Evolutionary conservation across 2,113 vertebrate genomes (phyloP), one percentile per base, ranked within the genome.

Genomic region (Uria aalge): DNA sequence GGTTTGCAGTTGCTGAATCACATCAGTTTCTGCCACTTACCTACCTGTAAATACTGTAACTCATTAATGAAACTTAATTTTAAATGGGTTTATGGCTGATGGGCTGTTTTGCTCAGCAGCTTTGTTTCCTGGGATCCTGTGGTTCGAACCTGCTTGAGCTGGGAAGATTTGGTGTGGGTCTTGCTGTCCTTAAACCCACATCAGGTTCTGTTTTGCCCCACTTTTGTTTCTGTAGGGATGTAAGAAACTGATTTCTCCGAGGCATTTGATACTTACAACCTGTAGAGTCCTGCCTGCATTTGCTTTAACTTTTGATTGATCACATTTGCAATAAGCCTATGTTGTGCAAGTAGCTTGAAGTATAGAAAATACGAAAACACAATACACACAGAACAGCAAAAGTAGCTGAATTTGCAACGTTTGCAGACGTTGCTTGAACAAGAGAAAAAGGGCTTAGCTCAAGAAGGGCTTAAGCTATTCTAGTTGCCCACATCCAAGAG

Each of bases 251-350:
- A 9, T 89, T 92, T 94, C 27, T 77, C n/a, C 1, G 6, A 17
- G 52, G 40, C 45, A 15, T 75, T 90, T 64, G n/a, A 19, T 88
- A 29, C 15, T 45, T 71, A 6, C 1, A 45, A 45, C 38, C 73
- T 59, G 26, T 67, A 19, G 14, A 52, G 57, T 27, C 30, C 78
- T 79, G 24, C 23, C 66, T 59, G 27, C 12, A 1, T 63, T 67
- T 50, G 3, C 55, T 83, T 47, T 47, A 59, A 3, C 1, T 50
- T 72, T 41, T 15, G 67, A 23, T 78, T 0, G 2, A 27, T 79
- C 0, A 0, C 4, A 7, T 75, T 92, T 82, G 66, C 81, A 64
- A 1, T 5, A 7, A 41, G 29, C 30, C 36, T 75, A 2, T 48
- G 75, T 41, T 27, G 32, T 62, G 60, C 12, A 38, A 57, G 32